These are phyloP conservation scores for Ctenicera cuprea DNA, from an alignment of 2,888 invertebrate genomes.

Conservation along the genomic window DNA sequence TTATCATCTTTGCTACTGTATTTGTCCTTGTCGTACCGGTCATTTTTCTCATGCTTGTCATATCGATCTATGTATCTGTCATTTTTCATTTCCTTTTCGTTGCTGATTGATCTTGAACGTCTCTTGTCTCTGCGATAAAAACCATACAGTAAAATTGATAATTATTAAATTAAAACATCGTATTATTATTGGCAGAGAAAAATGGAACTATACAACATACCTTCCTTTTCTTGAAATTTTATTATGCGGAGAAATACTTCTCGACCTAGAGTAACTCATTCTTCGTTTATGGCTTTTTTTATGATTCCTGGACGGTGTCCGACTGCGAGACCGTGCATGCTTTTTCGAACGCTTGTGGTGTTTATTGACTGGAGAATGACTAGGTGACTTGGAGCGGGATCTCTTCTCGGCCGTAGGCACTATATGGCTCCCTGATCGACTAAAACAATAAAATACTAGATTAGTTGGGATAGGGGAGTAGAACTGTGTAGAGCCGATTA, in stretches of 20 bases:
- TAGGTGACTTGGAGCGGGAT: slow-evolving; percentile 68
- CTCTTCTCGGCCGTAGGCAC: slow-evolving; percentile 68
- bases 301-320: slow-evolving; percentile 65
- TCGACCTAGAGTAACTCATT: slow-evolving; percentile 69
- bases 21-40: slow-evolving; percentile 60
- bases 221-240: slow-evolving; percentile 65
- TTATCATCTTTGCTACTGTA: slow-evolving; percentile 61
- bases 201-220: slow-evolving; percentile 46
- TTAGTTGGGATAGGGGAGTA: no score
- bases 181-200: no score
- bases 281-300: slow-evolving; percentile 70
- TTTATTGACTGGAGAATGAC: slow-evolving; percentile 67
- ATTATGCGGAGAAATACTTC: slow-evolving; percentile 69
- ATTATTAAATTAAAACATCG: no score
- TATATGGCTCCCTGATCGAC: slow-evolving; percentile 71
- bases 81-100: slow-evolving; percentile 68
- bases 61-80: slow-evolving; percentile 70
- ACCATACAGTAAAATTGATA: not conserved
- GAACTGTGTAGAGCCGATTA: no score
- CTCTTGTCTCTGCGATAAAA: slow-evolving; percentile 69
- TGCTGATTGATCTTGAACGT: slow-evolving; percentile 70
- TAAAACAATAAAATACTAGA: slow-evolving; percentile 51
- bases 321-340: slow-evolving; percentile 67
- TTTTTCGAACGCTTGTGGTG: slow-evolving; percentile 69
- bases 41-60: slow-evolving; percentile 68